A percentile compares a stretch with the other conserved stretches of the same genome.
These are phyloP conservation scores for Fistularia tabacaria DNA, from an alignment of 2,797 vertebrate genomes.

Conservation along the genomic window DNA sequence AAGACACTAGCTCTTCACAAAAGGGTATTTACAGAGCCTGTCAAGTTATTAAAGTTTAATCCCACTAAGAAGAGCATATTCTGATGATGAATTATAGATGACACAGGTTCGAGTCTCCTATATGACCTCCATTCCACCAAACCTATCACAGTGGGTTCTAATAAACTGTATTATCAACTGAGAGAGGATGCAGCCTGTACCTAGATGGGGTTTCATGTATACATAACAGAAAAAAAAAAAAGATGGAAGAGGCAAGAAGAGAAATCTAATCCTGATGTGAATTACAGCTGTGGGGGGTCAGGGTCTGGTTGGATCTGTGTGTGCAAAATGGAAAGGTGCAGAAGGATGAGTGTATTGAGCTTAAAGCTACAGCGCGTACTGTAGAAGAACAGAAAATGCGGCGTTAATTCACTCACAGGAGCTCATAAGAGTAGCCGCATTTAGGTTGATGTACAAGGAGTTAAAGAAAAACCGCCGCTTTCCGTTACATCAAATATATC, in stretches of 20 bases:
- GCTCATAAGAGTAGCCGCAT: constrained; percentile 38
- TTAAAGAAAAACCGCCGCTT: constrained; percentile 51
- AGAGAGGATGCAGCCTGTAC: constrained; percentile 39
- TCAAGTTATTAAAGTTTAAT: constrained; percentile 84
- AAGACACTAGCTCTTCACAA: constrained; percentile 63
- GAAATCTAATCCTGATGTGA: constrained; percentile 70
- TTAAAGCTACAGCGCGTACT: constrained; percentile 21
- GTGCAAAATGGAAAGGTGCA: constrained; percentile 14
- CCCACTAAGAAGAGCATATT: constrained; percentile 79
- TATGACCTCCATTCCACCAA: constrained; percentile 68
- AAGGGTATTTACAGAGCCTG: constrained; percentile 74
- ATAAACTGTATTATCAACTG: constrained; percentile 76
- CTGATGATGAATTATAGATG: constrained; percentile 82
- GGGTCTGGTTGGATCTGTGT: constrained; percentile 16
- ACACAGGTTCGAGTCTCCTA: constrained; percentile 71
- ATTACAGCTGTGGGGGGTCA: constrained; percentile 53
- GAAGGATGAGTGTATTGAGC: constrained; percentile 9
- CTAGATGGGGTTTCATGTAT: constrained; percentile 64
- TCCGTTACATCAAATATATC: constrained; percentile 69
- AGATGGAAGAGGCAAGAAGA: constrained; percentile 33
- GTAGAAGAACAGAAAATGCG: constrained; percentile 29
- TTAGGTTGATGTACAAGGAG: constrained; percentile 63
- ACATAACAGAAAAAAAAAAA: constrained; percentile 15
- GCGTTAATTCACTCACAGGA: constrained; percentile 49
- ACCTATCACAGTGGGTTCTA: constrained; percentile 65